Evolutionary conservation across 2,888 invertebrate species (phyloP), one percentile per base, ranked within the genome.

Genomic region (Trichopria drosophilae): DNA sequence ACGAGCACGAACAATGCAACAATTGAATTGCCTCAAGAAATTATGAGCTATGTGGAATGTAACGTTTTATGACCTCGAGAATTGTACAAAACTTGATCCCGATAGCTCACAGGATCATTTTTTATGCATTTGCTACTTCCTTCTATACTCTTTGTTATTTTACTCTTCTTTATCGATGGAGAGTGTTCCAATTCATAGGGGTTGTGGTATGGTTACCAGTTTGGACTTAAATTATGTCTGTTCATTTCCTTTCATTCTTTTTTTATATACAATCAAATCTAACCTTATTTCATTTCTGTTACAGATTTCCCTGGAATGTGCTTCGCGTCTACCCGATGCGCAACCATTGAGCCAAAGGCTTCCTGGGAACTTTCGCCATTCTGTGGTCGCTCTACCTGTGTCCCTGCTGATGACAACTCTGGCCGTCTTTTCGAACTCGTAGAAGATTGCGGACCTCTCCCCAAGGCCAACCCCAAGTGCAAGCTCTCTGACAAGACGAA

Each of bases 371-470:
- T 93, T 64, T 80, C 87, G 2, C 93, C 93, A 4, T 93, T 93
- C 86, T 93, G 93, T 69, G 93, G 93, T n/a, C 85, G 89, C 61
- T 90, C 90, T 65, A 90, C 90, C 46, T 93, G 93, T 77, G 88
- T 91, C 3, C 81, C 85, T 62, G 86, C 86, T 60, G 88, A 90
- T 59, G 88, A 90, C 71, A 80, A 82, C 59, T 84, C 87, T 23
- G 84, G 86, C 26, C 84, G 88, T 66, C 83, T 92, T 0, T 79
- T 91, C 60, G 91, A 92, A 77, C 79, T 90, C 63, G 91, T 91
- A 1, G 90, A 92, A 71, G 93, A 93, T 77, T 93, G 93, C 67
- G 93, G 93, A 9, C 92, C 93, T 13, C 81, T 92, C 58, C 93
- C 93, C 4, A 81, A 92, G 59, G 85, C 90, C 55, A 93, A 93